Evolutionary conservation across 2,888 invertebrate species (phyloP), one percentile per base, ranked within the genome.

Genomic region (Yponomeuta sedellus): DNA sequence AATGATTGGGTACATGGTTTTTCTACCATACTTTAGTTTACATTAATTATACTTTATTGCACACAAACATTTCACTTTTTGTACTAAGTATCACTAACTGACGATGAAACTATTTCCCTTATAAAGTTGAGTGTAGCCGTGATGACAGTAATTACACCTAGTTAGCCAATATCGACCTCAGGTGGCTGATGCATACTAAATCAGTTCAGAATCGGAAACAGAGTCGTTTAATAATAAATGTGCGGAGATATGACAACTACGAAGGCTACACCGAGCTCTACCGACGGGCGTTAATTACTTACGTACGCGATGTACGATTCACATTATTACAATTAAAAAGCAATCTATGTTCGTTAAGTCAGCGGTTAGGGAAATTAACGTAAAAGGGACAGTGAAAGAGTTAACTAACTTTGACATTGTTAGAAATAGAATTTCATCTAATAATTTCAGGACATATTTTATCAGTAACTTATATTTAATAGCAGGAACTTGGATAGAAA

Each of bases 141-240:
- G 34, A 34, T 34, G 34, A 34, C 34, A 34, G 34, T 34, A 34
- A 34, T 34, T 34, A 34, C 34, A 34, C 10, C 34, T 34, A 34
- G 34, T 34, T 34, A 34, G 34, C 4, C 39, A n/a, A 28, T 75
- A 75, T 74, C 72, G 75, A 76, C 71, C 66, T 34, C 75, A 76
- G 75, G 74, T 77, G 79, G 79, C 78, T 76, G 76, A 74, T 79
- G 83, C 83, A 86, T 86, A 84, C 78, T 85, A 85, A 85, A 86
- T 85, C 83, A 82, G 77, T 80, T 82, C 77, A 19, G 52, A 25
- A 28, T 64, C 77, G 78, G 71, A 77, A 52, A 52, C 44, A 12
- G 76, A 80, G 69, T 73, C 69, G 75, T 85, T 34, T 73, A 84
- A 85, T 85, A 84, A 82, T 85, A 81, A 77, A 82, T 77, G 73